Percentiles rank a stretch among this genome's conserved stretches.
phyloP scores from a whole-genome alignment of 2,888 invertebrate genomes.

The Volucella inflata region DNA sequence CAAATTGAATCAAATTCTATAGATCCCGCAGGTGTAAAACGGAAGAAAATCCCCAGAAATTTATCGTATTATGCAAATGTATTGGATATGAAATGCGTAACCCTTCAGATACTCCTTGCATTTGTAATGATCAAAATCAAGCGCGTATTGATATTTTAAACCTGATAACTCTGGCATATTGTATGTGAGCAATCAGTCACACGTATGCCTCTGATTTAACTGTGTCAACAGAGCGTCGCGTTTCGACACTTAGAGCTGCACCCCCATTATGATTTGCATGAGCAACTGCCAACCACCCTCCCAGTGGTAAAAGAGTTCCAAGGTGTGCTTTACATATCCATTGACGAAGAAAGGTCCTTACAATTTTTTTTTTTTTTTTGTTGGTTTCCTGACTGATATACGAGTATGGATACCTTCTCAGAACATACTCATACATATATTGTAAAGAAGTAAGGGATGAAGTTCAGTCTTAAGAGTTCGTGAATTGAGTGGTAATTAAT shows the following conservation, averaged over 20 bases:
- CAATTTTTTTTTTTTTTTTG: not conserved
- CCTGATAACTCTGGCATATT: conserved; percentile 32
- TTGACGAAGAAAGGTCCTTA: conserved; percentile 16
- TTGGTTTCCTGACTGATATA: no score
- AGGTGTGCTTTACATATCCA: not conserved
- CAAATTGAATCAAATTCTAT: conserved; percentile 5
- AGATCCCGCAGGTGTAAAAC: not conserved
- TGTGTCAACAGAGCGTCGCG: conserved; percentile 31
- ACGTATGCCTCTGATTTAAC: conserved; percentile 57
- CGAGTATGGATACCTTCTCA: not conserved
- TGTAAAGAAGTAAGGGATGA: no score
- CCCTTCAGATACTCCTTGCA: conserved; percentile 38
- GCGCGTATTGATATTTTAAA: conserved; percentile 52
- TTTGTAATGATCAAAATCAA: conserved; percentile 54
- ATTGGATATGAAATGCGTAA: conserved; percentile 4
- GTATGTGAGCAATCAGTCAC: conserved; percentile 47
- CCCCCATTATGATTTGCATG: conserved; percentile 21
- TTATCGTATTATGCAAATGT: conserved; percentile 55
- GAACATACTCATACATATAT: no score
- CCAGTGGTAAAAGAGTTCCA: not conserved
- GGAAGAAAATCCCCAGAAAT: conserved; percentile 33
- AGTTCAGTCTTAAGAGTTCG: not conserved
- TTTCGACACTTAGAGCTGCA: conserved; percentile 4
- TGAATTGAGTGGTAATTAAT: conserved; percentile 26
- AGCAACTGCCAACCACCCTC: conserved; percentile 7